Evolutionary conservation across 2,113 vertebrate genomes (phyloP).

Genomic region (Pelvicachromis taeniatus): DNA sequence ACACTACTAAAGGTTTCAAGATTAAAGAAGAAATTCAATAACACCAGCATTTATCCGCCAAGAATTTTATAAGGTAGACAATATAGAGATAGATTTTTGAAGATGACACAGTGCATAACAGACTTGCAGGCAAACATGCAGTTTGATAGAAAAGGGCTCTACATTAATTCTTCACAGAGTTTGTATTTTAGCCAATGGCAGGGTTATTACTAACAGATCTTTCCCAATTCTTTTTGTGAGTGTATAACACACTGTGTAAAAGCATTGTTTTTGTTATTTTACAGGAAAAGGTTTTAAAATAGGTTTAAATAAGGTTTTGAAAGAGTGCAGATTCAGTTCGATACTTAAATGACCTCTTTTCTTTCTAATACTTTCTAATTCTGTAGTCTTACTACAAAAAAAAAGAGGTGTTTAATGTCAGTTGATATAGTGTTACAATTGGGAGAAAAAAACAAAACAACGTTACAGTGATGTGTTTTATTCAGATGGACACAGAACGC

Average conservation of each 20-base stretch:
- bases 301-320: not conserved
- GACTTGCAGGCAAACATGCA: not conserved
- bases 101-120: not conserved
- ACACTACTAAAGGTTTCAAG: constrained; percentile 50
- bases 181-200: not conserved
- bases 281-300: not conserved
- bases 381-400: not conserved
- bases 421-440: not conserved
- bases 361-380: not conserved
- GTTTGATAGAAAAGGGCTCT: not conserved
- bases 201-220: not conserved
- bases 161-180: not conserved
- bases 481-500: not conserved
- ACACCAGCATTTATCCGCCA: constrained; percentile 3
- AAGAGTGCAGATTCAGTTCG: not conserved
- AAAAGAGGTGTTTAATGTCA: not conserved
- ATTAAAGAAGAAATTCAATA: constrained; percentile 64
- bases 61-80: not conserved
- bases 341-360: not conserved
- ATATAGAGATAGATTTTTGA: not conserved
- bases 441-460: not conserved
- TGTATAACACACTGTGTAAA: not conserved
- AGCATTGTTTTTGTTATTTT: not conserved
- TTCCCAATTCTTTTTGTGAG: not conserved
- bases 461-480: not conserved